phyloP scores from a whole-genome alignment of 1,140 invertebrate genomes.

The Maconellicoccus hirsutus region DNA sequence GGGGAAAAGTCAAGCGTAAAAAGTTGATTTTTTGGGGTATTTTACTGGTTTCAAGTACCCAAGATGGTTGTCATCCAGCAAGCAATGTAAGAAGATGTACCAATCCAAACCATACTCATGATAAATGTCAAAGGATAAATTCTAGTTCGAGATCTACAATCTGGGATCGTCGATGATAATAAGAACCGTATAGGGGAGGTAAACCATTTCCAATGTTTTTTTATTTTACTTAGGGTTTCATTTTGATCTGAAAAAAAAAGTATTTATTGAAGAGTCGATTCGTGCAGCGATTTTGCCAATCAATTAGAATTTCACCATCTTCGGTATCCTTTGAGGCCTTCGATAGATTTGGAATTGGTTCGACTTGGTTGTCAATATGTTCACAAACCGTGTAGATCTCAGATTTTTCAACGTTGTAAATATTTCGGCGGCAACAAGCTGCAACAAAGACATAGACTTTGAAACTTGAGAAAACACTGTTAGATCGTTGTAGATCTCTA shows the following conservation, averaged over 20 bases:
- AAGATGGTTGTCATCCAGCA: conserved; percentile 60
- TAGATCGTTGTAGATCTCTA: too few species aligned
- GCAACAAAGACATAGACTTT: too few species aligned
- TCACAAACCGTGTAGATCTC: not conserved
- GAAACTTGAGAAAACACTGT: too few species aligned
- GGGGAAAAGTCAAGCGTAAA: conserved; percentile 27
- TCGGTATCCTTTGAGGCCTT: too few species aligned
- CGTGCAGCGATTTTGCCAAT: too few species aligned
- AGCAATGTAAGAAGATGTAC: conserved; percentile 47
- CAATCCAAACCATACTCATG: conserved; percentile 54
- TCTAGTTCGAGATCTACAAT: conserved; percentile 45
- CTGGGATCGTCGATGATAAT: conserved; percentile 58
- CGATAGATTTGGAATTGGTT: too few species aligned
- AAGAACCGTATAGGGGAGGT: conserved; percentile 56
- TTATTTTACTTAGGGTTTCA: not conserved
- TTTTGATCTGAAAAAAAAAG: not conserved
- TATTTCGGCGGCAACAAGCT: not conserved
- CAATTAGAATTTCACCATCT: too few species aligned
- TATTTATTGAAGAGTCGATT: too few species aligned
- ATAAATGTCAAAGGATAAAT: conserved; percentile 49
- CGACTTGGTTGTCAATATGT: not conserved
- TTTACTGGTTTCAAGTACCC: conserved; percentile 41
- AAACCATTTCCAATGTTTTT: conserved; percentile 43
- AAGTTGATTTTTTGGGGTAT: too few species aligned
- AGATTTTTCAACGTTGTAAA: not conserved